Conservation (phyloP, 2,113 vertebrate genomes). For the Cryptomyrus ogoouensis region DNA sequence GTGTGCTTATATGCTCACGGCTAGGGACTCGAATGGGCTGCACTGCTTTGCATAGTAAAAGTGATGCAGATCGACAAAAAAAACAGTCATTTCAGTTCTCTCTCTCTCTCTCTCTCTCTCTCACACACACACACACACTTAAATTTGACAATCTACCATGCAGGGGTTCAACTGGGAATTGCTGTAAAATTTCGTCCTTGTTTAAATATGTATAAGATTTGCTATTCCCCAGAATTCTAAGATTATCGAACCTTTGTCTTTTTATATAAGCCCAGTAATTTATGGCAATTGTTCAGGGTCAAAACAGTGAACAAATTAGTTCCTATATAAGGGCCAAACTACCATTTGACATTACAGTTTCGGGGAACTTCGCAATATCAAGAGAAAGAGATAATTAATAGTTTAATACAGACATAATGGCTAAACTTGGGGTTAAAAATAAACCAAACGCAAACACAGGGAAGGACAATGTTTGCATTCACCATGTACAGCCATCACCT, state of each 20-base stretch:
- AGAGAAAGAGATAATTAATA: neutral
- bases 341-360: neutral
- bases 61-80: constrained; percentile 45
- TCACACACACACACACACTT: neutral
- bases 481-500: neutral
- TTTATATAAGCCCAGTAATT: neutral
- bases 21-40: constrained; percentile 22
- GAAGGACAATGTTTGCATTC: neutral
- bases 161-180: neutral
- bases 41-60: constrained; percentile 66
- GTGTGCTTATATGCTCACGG: neutral
- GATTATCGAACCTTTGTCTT: neutral
- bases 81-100: constrained; percentile 31
- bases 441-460: neutral
- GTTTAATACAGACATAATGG: neutral
- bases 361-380: neutral
- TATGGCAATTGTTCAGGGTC: neutral
- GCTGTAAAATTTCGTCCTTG: neutral
- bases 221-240: neutral
- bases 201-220: neutral
- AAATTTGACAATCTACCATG: constrained; percentile 24
- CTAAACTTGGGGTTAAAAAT: neutral
- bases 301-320: neutral
- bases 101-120: neutral
- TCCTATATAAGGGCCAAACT: neutral